Evolutionary conservation across 1,140 invertebrate species (phyloP).

Genomic region (Dinoponera quadriceps): DNA sequence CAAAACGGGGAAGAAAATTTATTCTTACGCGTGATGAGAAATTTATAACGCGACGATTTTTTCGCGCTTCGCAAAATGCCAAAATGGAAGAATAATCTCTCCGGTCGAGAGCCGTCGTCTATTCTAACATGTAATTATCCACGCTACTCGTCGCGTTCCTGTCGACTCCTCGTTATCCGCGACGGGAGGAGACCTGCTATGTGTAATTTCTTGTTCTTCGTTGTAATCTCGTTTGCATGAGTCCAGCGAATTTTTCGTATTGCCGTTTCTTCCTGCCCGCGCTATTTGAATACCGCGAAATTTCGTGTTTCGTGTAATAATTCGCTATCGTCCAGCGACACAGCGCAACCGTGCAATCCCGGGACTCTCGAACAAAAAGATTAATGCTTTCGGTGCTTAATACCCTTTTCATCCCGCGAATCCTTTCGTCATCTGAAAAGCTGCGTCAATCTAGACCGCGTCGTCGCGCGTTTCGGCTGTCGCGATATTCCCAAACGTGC

Average conservation of each 20-base stretch:
- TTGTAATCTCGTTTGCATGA: slow-evolving; percentile 14
- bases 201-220: slow-evolving; percentile 19
- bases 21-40: not conserved
- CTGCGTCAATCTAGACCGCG: slow-evolving; percentile 16
- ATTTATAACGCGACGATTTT: not conserved
- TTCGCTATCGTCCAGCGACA: not conserved
- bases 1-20: not conserved
- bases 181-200: not conserved
- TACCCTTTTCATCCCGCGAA: slow-evolving; percentile 16
- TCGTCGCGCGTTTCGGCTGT: slow-evolving; percentile 2
- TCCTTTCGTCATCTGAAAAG: slow-evolving; percentile 1
- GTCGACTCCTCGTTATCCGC: slow-evolving; percentile 1
- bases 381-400: slow-evolving; percentile 31
- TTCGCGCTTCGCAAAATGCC: not conserved
- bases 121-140: not conserved
- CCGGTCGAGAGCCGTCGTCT: not conserved
- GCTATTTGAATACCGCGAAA: slow-evolving; percentile 10
- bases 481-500: slow-evolving; percentile 9
- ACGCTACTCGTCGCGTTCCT: not conserved
- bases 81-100: slow-evolving; percentile 7
- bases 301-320: not conserved
- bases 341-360: too few species aligned
- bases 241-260: slow-evolving; percentile 43
- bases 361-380: slow-evolving; percentile 8
- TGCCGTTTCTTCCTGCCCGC: not conserved